Percentiles rank a stretch among this genome's conserved stretches.
Evolutionary conservation across 2,888 invertebrate genomes (phyloP).

Genomic region (Ashinkailepas kermadecensis): DNA sequence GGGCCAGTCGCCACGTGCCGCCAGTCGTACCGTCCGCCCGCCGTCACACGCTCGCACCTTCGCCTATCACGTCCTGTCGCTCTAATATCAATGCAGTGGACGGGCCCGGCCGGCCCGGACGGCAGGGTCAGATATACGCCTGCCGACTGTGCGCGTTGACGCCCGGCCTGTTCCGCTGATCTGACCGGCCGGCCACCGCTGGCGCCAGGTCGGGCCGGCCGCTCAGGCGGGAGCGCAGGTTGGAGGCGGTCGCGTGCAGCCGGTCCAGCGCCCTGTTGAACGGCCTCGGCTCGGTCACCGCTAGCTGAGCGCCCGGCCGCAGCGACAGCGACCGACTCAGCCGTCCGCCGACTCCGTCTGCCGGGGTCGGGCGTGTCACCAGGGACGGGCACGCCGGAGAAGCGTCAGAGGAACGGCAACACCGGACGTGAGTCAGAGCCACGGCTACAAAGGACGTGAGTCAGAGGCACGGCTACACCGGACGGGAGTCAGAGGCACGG

Average conservation of each 20-base stretch:
- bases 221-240: neutral
- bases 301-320: neutral
- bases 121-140: neutral
- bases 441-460: too few relatives aligned
- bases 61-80: too few relatives aligned
- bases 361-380: neutral
- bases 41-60: too few relatives aligned
- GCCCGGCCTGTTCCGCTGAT: neutral
- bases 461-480: too few relatives aligned
- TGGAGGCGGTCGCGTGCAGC: slow-evolving; percentile 8
- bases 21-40: too few relatives aligned
- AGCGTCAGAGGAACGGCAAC: too few relatives aligned
- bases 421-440: too few relatives aligned
- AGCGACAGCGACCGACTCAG: neutral
- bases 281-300: slow-evolving; percentile 6
- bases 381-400: too few relatives aligned
- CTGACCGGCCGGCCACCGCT: neutral
- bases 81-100: too few relatives aligned
- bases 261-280: neutral
- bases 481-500: too few relatives aligned
- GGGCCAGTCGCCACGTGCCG: too few relatives aligned
- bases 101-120: too few relatives aligned
- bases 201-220: neutral
- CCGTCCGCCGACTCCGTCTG: neutral
- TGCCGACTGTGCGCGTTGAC: slow-evolving; percentile 11